phyloP scores from a whole-genome alignment of 1,140 invertebrate species.

The Diachasma alloeum region DNA sequence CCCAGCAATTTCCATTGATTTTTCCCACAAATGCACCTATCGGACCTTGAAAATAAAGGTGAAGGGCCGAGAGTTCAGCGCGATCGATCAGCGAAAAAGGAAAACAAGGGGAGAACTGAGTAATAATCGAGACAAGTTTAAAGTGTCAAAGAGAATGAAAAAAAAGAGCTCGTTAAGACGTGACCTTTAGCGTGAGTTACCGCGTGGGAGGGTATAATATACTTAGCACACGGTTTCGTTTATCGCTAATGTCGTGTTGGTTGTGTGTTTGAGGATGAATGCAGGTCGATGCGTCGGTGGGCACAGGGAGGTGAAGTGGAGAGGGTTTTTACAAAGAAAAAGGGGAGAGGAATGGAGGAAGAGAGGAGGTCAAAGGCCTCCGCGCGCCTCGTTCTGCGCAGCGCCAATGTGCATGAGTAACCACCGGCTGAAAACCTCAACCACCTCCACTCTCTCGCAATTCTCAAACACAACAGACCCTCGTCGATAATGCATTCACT shows the following conservation, averaged over 20 bases:
- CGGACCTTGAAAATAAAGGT: background rate
- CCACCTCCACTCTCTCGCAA: constrained; percentile 10
- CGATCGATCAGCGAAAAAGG: background rate
- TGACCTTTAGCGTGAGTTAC: constrained; percentile 57
- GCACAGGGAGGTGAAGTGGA: background rate
- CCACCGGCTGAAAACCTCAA: constrained; percentile 49
- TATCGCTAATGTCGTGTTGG: constrained; percentile 45
- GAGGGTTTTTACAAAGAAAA: constrained; percentile 26
- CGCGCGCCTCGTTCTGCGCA: constrained; percentile 43
- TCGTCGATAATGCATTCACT: background rate
- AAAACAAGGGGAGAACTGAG: background rate
- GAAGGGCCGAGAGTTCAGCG: background rate
- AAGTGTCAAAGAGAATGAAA: constrained; percentile 4
- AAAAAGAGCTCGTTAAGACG: constrained; percentile 56
- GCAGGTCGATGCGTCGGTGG: constrained; percentile 48
- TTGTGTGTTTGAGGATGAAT: constrained; percentile 48
- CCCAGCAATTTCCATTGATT: no score
- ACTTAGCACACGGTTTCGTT: constrained; percentile 60
- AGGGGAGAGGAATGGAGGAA: constrained; percentile 32
- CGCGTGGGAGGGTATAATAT: constrained; percentile 61
- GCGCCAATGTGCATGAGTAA: constrained; percentile 57
- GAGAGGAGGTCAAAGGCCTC: constrained; percentile 63
- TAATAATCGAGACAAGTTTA: background rate
- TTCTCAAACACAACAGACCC: background rate
- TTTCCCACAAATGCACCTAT: no score